phyloP scores from a whole-genome alignment of 2,113 vertebrate species.

The Vireo altiloquus region DNA sequence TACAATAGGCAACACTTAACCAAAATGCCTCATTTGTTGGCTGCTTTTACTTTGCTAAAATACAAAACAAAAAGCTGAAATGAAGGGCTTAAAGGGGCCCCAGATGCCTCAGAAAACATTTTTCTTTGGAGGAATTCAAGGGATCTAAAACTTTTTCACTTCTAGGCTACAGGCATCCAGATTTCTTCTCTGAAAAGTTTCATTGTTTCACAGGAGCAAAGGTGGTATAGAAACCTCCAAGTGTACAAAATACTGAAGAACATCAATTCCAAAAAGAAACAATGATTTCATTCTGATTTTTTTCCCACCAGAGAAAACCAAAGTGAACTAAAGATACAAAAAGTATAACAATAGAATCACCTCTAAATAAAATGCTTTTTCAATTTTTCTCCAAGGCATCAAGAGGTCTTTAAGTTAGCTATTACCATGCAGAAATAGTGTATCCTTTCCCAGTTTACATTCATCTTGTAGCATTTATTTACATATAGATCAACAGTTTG shows the following conservation, averaged over 20 bases:
- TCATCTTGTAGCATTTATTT: conserved; percentile 69
- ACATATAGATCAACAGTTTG: conserved; percentile 64
- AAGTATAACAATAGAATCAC: not conserved
- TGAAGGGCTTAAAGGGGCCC: conserved; percentile 49
- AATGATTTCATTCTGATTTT: not conserved
- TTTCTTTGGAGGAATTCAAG: conserved; percentile 28
- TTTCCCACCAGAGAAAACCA: not conserved
- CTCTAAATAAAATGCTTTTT: conserved; percentile 44
- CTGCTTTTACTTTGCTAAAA: conserved; percentile 29
- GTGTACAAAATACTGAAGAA: not conserved
- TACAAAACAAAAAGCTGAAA: conserved; percentile 29
- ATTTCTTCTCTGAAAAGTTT: not conserved
- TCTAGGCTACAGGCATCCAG: not conserved
- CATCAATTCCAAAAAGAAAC: not conserved
- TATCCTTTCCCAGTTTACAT: conserved; percentile 71
- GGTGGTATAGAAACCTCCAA: not conserved
- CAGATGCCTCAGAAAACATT: conserved; percentile 51
- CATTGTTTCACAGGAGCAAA: not conserved
- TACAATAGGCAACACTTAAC: conserved; percentile 52
- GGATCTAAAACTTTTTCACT: not conserved
- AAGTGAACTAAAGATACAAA: conserved; percentile 41
- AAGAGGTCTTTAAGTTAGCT: conserved; percentile 62
- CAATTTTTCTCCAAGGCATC: conserved; percentile 66
- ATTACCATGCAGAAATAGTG: conserved; percentile 76
- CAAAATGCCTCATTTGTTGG: conserved; percentile 29